Evolutionary conservation across 2,113 vertebrate species (phyloP), one percentile per base, ranked within the genome.

Genomic region (Rhipidura dahli): DNA sequence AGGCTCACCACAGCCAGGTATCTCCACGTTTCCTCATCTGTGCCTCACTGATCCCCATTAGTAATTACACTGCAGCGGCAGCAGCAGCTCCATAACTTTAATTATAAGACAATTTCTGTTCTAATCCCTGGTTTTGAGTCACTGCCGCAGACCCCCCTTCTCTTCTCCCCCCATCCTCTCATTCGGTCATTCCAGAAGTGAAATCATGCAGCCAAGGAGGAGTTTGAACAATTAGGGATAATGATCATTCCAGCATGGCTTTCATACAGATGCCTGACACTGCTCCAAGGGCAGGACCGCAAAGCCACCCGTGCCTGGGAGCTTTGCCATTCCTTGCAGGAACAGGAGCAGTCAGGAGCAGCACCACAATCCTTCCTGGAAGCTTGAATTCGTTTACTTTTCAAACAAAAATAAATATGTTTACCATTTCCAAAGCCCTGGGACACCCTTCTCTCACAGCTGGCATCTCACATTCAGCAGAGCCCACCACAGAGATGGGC

Each of bases 51-150:
- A 65, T 53, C 82, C 84, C 50, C 54, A 6, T 79, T 42, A 76
- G 87, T 28, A 94, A 96, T 93, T 72, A 89, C 66, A 60, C 64
- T 57, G 65, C 90, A 68, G 92, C 13, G 0, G 73, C 76, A 77
- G 86, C 94, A 75, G 89, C 94, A 71, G 89, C 68, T 93, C 90
- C 17, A 2, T 59, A 91, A 84, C 95, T 97, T 95, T 94, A 94
- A 96, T 94, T 83, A 85, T 71, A 84, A 94, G 87, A 92, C 96
- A 91, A 87, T 96, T 95, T 91, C 87, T 90, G 85, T 69, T 91
- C 83, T 86, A 92, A 93, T 91, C 84, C 75, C 49, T 26, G 57
- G 85, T 59, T 95, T 96, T 94, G 79, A 91, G 59, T 91, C 92
- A 63, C 56, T 76, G 68, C 87, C 1, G 11, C 83, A 84, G 65